A percentile compares a stretch with the other conserved stretches of the same genome.
Evolutionary conservation across 2,797 vertebrate genomes (phyloP).

Genomic region (Bovichtus diacanthus): DNA sequence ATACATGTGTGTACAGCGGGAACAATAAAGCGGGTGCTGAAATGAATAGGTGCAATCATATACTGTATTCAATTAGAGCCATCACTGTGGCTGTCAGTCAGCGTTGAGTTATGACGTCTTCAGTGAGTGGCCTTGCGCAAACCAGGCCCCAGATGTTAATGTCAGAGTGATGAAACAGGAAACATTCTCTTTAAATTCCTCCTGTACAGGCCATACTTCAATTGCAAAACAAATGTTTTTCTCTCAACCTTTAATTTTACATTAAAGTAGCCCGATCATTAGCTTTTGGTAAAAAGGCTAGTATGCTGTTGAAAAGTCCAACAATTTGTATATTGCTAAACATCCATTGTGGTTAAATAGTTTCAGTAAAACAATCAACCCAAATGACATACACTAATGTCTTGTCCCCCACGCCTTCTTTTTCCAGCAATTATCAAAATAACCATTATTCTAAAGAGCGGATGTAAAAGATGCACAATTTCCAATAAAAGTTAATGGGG

Average conservation of each 20-base stretch:
- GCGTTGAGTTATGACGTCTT: conserved; percentile 46
- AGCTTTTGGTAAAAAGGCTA: not conserved
- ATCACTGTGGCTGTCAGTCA: conserved; percentile 36
- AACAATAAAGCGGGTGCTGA: conserved; percentile 17
- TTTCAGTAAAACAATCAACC: conserved; percentile 51
- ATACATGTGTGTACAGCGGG: conserved; percentile 10
- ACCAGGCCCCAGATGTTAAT: conserved; percentile 17
- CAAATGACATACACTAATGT: conserved; percentile 51
- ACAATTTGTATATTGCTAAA: conserved; percentile 10
- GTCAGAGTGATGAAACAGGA: conserved; percentile 19
- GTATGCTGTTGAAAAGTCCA: not conserved
- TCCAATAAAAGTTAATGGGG: conserved; percentile 55
- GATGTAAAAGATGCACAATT: conserved; percentile 49
- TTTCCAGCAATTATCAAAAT: conserved; percentile 62
- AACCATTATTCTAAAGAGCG: conserved; percentile 46
- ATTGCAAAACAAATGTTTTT: not conserved
- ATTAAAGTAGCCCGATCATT: not conserved
- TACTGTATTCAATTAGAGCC: conserved; percentile 27
- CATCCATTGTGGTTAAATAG: conserved; percentile 32
- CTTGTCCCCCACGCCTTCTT: conserved; percentile 32
- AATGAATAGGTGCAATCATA: conserved; percentile 7
- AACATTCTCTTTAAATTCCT: conserved; percentile 5
- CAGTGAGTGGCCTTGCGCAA: conserved; percentile 29
- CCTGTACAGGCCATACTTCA: not conserved
- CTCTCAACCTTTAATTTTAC: not conserved